Base-by-base conservation (phyloP, 2,888 invertebrate genomes). In the Mystacides longicornis region DNA sequence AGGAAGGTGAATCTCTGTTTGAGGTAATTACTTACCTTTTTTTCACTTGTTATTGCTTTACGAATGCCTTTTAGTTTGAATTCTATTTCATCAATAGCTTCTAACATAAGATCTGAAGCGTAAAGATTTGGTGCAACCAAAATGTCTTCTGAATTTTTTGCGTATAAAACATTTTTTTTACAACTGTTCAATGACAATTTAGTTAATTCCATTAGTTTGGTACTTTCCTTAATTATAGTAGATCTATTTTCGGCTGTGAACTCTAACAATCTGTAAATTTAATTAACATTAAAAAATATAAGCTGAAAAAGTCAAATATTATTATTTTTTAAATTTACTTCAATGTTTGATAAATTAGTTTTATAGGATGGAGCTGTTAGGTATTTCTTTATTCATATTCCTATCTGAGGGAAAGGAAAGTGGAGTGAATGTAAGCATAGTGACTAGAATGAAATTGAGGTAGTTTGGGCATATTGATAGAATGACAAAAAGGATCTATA, bases 171-270 rank as follows among this genome's bases (percentile, higher is more conserved):
- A 18, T 72, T 69, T 56, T 71, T 60, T 45, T 70, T 71, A 50
- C 71, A 75, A 20, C 74, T 70, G 52, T 72, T 63, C 64, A 75
- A 65, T 61, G 75, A 75, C 18, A 75, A 65, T 57, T 74, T 71
- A 55, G 77, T 71, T 62, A 72, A 70, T 57, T 74, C 69, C 18
- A 76, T 62, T 54, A 75, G 75, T 60, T 73, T 69, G n/a, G 71
- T 67, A 56, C 71, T 73, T 55, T 75, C 75, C 60, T 72, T 72
- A 22, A 77, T 60, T 42, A 74, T 45, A 23, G 14, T n/a, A 23
- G 21, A 7, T 16, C 14, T 45, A 23, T 52, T 46, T 19, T 19
- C 45, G 3, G 11, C 4, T 3, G 23, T 23, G 16, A 48, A 48
- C 7, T 22, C 23, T n/a, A 23, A 5, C 2, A 11, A 20, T 5